Evolutionary conservation across 2,797 vertebrate genomes (phyloP), one percentile per base, ranked within the genome.

Genomic region (Channallabes apus): DNA sequence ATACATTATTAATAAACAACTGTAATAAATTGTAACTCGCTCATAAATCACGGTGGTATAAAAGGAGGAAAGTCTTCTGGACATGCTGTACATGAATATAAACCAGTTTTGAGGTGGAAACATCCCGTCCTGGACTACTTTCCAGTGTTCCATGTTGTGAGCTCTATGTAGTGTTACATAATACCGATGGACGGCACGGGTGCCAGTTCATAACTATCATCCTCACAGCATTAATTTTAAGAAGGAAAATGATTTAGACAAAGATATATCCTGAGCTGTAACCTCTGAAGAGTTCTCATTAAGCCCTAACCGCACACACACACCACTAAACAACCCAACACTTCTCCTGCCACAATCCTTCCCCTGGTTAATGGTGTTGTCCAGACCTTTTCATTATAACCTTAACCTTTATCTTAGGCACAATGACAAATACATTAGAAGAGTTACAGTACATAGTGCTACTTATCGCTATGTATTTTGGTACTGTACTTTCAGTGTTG

Each of bases 171-270:
- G 46, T 46, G 46, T 46, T 46, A 46, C 41, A 46, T 46, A 46
- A 46, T 46, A 46, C 1, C 22, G 14, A 22, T n/a, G 38, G 5
- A 46, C 11, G 4, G 18, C 35, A 38, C 4, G 35, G 7, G 20
- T 22, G 20, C 20, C 20, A 5, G 12, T 4, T 41, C 35, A 24
- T 2, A 14, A 17, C 35, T 46, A 41, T 72, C 41, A 51, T 24
- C n/a, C 41, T n/a, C 12, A 51, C 15, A 84, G 35, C 17, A 84
- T 72, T 41, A 20, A 41, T 54, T 65, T 15, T 15, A 54, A 46
- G 51, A 75, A 65, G 68, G 61, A 51, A 51, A 59, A 67, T 65
- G 27, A 84, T 35, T 61, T 71, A 24, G 69, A 69, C 35, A 46
- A 18, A 32, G 54, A 11, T 20, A 32, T 32, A 56, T 58, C 51